Evolutionary conservation across 2,888 invertebrate species (phyloP).

Genomic region (Drosophila subquinaria): DNA sequence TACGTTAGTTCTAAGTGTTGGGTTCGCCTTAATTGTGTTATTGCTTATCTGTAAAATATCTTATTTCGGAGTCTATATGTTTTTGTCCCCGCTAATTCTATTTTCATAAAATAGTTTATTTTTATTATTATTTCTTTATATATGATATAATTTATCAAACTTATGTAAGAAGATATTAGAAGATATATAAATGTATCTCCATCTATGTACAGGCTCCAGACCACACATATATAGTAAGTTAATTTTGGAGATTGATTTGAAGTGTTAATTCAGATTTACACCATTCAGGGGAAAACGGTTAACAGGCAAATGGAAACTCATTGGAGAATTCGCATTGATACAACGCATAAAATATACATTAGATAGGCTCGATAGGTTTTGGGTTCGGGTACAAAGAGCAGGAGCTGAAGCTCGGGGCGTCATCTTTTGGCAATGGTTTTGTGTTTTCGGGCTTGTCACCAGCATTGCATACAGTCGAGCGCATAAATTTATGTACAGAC

Average conservation of each 20-base stretch:
- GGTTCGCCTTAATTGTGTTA: too few species aligned
- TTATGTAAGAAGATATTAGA: too few species aligned
- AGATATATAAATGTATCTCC: neutral
- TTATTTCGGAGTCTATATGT: too few species aligned
- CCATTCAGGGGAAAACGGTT: neutral
- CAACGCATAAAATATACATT: constrained; percentile 19
- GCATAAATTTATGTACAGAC: constrained; percentile 64
- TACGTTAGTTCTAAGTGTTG: too few species aligned
- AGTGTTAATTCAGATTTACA: constrained; percentile 6
- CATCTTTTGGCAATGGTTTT: constrained; percentile 68
- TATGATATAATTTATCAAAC: too few species aligned
- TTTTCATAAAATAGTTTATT: too few species aligned
- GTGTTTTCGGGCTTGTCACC: constrained; percentile 78
- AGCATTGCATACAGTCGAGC: constrained; percentile 63
- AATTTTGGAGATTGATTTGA: neutral
- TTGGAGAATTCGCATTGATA: neutral
- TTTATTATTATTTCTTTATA: too few species aligned
- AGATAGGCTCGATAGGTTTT: constrained; percentile 16
- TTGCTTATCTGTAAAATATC: too few species aligned
- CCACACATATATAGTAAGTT: neutral
- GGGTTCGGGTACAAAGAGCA: constrained; percentile 37
- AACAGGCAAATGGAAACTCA: neutral
- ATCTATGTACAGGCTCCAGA: neutral
- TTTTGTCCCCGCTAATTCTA: too few species aligned
- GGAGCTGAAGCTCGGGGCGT: constrained; percentile 8